Evolutionary conservation across 2,888 invertebrate species (phyloP), one percentile per base, ranked within the genome.

Genomic region (Teinopalpus imperialis): DNA sequence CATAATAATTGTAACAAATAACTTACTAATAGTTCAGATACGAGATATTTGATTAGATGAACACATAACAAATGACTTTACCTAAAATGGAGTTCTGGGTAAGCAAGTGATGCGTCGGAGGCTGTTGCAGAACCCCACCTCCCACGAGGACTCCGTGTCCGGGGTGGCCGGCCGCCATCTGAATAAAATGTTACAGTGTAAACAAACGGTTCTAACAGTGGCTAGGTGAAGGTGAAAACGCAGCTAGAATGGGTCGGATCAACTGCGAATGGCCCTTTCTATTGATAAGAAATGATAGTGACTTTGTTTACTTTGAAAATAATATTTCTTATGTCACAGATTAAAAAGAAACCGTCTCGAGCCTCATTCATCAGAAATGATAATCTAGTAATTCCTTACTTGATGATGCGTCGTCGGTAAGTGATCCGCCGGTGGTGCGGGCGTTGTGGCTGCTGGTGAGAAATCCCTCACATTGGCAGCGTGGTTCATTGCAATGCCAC

Each of bases 41-140:
- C n/a, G n/a, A n/a, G n/a, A n/a, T n/a, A n/a, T n/a, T n/a, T n/a
- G n/a, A n/a, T n/a, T n/a, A n/a, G n/a, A n/a, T 16, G 4, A 16
- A 16, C 2, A 16, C 2, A 16, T 4, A 4, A 16, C 2, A 16
- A 16, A 3, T 16, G 2, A 3, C 16, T 10, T 67, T 24, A 87
- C 87, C 85, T 42, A 88, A 64, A 53, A 88, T 69, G 3, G 87
- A 79, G 63, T 85, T 86, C 56, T 87, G 87, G 34, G 87, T 73
- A 3, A 88, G 69, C 14, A 78, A 69, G 59, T 81, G 88, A 61
- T 78, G 89, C 16, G 90, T 71, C 21, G 82, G 76, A 40, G 85
- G 78, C 63, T 90, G 79, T 65, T 90, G 81, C 34, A 87, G 59
- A 5, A 81, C 74, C 0, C 86, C 80, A 0, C 83, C 78, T 2